These are phyloP conservation scores for Myathropa florea DNA, from an alignment of 2,888 invertebrate species.

Conservation along the genomic window DNA sequence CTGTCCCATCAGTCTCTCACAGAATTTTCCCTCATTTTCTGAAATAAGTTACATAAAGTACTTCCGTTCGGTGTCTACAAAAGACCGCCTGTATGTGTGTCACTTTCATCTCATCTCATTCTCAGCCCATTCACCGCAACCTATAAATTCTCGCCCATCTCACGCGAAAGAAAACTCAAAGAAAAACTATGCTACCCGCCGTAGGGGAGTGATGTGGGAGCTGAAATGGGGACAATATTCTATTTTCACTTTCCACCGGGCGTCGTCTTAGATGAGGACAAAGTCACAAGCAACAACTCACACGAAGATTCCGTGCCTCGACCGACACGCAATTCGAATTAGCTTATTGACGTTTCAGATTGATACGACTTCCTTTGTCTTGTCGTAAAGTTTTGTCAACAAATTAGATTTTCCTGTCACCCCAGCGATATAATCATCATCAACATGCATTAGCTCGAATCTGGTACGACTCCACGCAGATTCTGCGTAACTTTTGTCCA, in stretches of 20 bases:
- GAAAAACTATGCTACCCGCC: neutral
- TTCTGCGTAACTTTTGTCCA: too few relatives aligned
- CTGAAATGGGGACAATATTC: conserved; percentile 19
- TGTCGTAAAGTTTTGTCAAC: neutral
- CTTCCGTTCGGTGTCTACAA: conserved; percentile 8
- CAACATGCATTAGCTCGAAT: neutral
- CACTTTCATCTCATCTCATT: conserved; percentile 17
- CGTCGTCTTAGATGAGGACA: neutral
- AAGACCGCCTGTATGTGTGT: conserved; percentile 2
- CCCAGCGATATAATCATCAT: neutral
- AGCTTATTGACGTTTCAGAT: conserved; percentile 34
- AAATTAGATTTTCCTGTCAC: neutral
- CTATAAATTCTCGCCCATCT: conserved; percentile 17
- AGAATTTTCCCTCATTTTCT: neutral
- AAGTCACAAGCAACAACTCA: neutral
- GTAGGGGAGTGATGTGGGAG: neutral
- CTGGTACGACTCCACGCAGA: neutral
- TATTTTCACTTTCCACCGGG: neutral
- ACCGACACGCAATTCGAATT: conserved; percentile 37
- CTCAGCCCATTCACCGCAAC: conserved; percentile 3
- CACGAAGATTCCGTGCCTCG: neutral
- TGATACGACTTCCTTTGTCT: neutral
- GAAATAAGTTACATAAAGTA: neutral
- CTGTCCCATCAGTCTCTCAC: neutral
- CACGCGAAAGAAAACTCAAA: conserved; percentile 1